Conservation (phyloP, 2,113 vertebrate species). For the Sphaerodactylus townsendi region DNA sequence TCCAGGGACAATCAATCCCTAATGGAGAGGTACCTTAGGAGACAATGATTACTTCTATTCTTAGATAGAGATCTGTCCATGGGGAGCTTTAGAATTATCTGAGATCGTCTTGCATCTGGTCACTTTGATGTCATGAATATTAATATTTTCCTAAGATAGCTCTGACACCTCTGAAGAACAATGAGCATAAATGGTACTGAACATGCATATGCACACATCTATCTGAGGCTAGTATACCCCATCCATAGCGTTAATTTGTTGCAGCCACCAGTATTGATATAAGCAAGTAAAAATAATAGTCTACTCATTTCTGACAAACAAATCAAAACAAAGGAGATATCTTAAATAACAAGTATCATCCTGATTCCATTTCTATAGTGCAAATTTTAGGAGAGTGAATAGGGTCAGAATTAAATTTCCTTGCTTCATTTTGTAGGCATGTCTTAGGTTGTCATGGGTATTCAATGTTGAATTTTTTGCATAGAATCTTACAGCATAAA, state of each 20-base stretch:
- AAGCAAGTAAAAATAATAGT: neutral
- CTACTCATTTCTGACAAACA: neutral
- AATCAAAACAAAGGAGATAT: neutral
- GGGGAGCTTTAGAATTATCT: neutral
- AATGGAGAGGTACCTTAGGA: too few species aligned
- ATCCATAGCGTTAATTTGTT: neutral
- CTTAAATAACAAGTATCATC: neutral
- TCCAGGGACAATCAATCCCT: too few species aligned
- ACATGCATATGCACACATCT: too few species aligned
- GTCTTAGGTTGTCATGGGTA: neutral
- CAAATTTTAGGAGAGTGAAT: neutral
- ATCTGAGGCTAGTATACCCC: neutral
- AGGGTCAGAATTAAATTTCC: neutral
- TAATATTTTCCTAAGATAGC: neutral
- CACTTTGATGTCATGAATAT: neutral
- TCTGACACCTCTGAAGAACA: neutral
- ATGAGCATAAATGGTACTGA: neutral
- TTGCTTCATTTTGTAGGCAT: neutral
- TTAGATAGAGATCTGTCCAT: neutral
- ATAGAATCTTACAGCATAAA: neutral
- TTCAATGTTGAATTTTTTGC: neutral
- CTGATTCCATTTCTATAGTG: neutral
- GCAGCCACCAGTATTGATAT: neutral
- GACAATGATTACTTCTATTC: neutral
- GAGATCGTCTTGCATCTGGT: neutral